Base-by-base conservation (phyloP, 2,888 invertebrate genomes). In the Drosophila melanosoma region DNA sequence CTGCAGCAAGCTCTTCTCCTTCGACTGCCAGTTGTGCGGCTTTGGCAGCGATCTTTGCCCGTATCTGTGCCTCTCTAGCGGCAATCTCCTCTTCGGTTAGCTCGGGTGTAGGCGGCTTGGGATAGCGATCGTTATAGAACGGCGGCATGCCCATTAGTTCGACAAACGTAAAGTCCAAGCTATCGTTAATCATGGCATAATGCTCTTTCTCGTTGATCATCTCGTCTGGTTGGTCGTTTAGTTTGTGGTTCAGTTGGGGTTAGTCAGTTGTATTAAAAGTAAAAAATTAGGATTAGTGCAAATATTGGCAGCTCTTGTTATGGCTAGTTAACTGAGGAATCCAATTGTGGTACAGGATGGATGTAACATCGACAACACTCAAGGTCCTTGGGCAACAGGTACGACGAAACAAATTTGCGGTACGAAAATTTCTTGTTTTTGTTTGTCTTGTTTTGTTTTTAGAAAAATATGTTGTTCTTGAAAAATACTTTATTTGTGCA, bases 81-180 rank as follows among this genome's bases (percentile, higher is more conserved):
- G 93, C 92, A 20, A 88, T 70, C 77, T 83, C 92, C 79, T 91
- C 93, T 67, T 93, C 91, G 71, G 92, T 92, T 36, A 93, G 91
- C 82, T 92, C 91, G 4, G 93, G 93, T 57, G 93, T 93, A 58
- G 93, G 93, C 63, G 93, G 93, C 69, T 93, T 93, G 42, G 93
- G 94, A 79, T 93, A 89, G 42, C 92, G 92, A 36, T 93, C 93
- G 71, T 92, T 93, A 76, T 92, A 93, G 76, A 85, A 86, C 23
- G 94, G 94, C 87, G 94, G 94, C 81, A 95, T 94, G 87, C 95
- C 95, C 93, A 95, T 95, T 89, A 96, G 94, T 93, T 98, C 98
- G 92, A 97, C 96, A 95, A 98, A 98, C 87, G 98, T 98, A 93
- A 96, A 95, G 94, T 98, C 98, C 95, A 99, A 95, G 94, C 97